These are phyloP conservation scores for Zaprionus lachaisei DNA, from an alignment of 1,140 invertebrate species.

Conservation along the genomic window DNA sequence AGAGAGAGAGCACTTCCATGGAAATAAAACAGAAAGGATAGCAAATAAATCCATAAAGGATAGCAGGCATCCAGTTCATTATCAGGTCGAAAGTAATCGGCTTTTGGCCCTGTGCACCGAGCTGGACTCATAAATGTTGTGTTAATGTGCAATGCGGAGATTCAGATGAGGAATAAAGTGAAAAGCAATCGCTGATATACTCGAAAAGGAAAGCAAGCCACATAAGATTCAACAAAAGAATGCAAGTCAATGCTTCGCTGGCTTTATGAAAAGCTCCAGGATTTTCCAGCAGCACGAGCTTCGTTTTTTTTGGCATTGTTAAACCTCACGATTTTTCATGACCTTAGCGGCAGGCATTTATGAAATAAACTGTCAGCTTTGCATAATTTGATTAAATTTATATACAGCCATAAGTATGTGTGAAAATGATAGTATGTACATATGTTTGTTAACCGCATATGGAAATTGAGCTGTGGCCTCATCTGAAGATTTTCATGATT, in stretches of 20 bases:
- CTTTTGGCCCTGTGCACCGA: not conserved
- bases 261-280: slow-evolving; percentile 17
- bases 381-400: slow-evolving; percentile 43
- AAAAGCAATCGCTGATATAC: slow-evolving; percentile 12
- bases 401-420: slow-evolving; percentile 7
- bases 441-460: not conserved
- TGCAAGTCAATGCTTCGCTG: slow-evolving; percentile 12
- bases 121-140: not conserved
- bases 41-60: too few species aligned
- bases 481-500: not conserved
- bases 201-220: slow-evolving; percentile 1
- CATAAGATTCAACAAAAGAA: slow-evolving; percentile 14
- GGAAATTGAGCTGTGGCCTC: slow-evolving; percentile 9
- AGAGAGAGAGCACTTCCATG: slow-evolving; percentile 7
- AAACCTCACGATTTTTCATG: slow-evolving; percentile 4
- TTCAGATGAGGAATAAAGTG: slow-evolving; percentile 29
- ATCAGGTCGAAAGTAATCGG: slow-evolving; percentile 19
- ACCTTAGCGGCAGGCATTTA: slow-evolving; percentile 24
- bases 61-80: slow-evolving; percentile 9
- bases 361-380: slow-evolving; percentile 44
- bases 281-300: not conserved
- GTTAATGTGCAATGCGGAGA: slow-evolving; percentile 8
- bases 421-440: slow-evolving; percentile 7
- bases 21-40: slow-evolving; percentile 9
- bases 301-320: slow-evolving; percentile 3